Evolutionary conservation across 2,797 vertebrate species (phyloP).

Genomic region (Toxotes lorentzi): DNA sequence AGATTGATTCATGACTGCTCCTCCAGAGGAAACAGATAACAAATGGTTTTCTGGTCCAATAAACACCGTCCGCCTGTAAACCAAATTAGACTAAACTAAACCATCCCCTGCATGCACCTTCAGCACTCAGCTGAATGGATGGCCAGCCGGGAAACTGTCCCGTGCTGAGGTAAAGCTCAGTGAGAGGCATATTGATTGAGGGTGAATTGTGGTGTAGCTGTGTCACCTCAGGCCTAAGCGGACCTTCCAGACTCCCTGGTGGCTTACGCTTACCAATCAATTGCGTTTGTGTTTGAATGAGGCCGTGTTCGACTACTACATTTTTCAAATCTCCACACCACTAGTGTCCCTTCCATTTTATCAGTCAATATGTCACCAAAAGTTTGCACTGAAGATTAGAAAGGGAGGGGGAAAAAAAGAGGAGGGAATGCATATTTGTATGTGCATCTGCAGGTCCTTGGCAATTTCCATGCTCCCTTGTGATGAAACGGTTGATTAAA

Average conservation of each 20-base stretch:
- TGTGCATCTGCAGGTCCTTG: constrained; percentile 10
- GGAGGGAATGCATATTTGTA: background rate
- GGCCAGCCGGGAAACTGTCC: constrained; percentile 31
- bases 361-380: constrained; percentile 20
- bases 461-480: constrained; percentile 17
- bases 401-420: background rate
- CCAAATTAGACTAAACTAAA: constrained; percentile 74
- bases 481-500: constrained; percentile 77
- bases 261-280: constrained; percentile 64
- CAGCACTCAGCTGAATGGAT: constrained; percentile 36
- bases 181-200: constrained; percentile 65
- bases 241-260: constrained; percentile 48
- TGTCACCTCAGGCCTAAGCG: constrained; percentile 59
- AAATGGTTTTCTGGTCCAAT: constrained; percentile 79
- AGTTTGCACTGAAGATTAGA: background rate
- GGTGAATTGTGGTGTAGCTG: constrained; percentile 44
- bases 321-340: constrained; percentile 38
- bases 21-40: constrained; percentile 77
- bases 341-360: constrained; percentile 5
- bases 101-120: constrained; percentile 46
- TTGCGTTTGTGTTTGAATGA: constrained; percentile 57
- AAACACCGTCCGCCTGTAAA: constrained; percentile 70
- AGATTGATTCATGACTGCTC: constrained; percentile 76
- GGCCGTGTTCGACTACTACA: constrained; percentile 20
- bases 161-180: constrained; percentile 31